Percentiles rank a stretch among this genome's conserved stretches.
phyloP scores from a whole-genome alignment of 1,140 invertebrate genomes.

The Drosophila ironensis region DNA sequence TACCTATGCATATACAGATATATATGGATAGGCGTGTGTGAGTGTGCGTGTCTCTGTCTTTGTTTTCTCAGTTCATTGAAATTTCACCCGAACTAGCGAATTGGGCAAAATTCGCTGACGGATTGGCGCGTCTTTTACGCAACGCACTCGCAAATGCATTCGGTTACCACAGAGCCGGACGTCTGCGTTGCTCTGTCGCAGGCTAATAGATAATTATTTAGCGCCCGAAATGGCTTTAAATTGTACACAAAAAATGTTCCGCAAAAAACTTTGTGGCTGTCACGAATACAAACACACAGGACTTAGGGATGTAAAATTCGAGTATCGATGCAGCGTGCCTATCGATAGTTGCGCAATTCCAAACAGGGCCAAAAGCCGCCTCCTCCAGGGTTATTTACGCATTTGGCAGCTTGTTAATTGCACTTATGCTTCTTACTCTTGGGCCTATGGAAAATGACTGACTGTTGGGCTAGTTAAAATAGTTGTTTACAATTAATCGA shows the following conservation, averaged over 20 bases:
- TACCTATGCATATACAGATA: too few species aligned
- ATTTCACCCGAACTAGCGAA: slow-evolving; percentile 75
- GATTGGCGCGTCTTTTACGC: slow-evolving; percentile 64
- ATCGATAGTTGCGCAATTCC: slow-evolving; percentile 32
- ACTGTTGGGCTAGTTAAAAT: too few species aligned
- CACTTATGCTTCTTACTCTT: too few species aligned
- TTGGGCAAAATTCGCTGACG: slow-evolving; percentile 67
- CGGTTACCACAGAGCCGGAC: slow-evolving; percentile 29
- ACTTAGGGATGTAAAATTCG: slow-evolving; percentile 46
- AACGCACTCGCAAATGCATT: slow-evolving; percentile 36
- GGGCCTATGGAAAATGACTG: too few species aligned
- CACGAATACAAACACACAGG: slow-evolving; percentile 75
- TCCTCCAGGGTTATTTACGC: too few species aligned
- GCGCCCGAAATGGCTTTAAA: slow-evolving; percentile 68
- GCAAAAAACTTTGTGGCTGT: slow-evolving; percentile 76
- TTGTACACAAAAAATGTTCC: slow-evolving; percentile 77
- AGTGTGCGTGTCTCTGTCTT: slow-evolving; percentile 72
- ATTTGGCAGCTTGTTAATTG: too few species aligned
- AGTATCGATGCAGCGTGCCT: slow-evolving; percentile 32
- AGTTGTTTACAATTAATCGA: slow-evolving; percentile 35
- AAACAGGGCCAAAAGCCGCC: not conserved
- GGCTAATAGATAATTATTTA: slow-evolving; percentile 56
- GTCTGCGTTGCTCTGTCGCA: slow-evolving; percentile 37
- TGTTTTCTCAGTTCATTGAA: slow-evolving; percentile 80
- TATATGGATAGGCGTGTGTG: slow-evolving; percentile 45